Evolutionary conservation across 2,113 vertebrate species (phyloP).

Genomic region (Suricata suricatta): DNA sequence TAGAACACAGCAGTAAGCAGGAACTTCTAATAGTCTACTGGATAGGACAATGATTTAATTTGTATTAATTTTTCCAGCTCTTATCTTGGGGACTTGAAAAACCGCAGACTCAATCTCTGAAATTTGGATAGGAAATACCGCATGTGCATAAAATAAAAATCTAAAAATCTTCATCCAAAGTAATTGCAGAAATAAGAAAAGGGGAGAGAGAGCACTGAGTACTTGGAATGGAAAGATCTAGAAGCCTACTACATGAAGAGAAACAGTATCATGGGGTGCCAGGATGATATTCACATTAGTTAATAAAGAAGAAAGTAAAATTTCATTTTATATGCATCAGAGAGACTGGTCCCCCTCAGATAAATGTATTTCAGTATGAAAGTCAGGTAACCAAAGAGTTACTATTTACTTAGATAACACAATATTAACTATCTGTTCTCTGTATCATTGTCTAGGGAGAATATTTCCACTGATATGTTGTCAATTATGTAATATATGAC

Average conservation of each 20-base stretch:
- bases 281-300: background rate
- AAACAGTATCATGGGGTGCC: background rate
- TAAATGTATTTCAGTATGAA: background rate
- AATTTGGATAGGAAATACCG: background rate
- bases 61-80: slow-evolving; percentile 32
- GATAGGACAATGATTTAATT: background rate
- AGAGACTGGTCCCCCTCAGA: background rate
- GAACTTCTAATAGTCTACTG: background rate
- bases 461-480: background rate
- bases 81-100: background rate
- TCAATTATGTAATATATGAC: background rate
- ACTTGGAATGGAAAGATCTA: background rate
- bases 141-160: background rate
- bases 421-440: slow-evolving; percentile 1
- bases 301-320: slow-evolving; percentile 45
- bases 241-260: background rate
- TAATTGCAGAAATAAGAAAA: slow-evolving; percentile 45
- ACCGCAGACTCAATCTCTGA: background rate
- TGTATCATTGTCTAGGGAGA: background rate
- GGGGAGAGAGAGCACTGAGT: background rate
- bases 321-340: background rate
- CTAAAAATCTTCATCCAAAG: background rate
- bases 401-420: background rate
- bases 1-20: background rate
- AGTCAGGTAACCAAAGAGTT: background rate